Evolutionary conservation across 2,797 vertebrate genomes (phyloP).

Genomic region (Microcaecilia unicolor): DNA sequence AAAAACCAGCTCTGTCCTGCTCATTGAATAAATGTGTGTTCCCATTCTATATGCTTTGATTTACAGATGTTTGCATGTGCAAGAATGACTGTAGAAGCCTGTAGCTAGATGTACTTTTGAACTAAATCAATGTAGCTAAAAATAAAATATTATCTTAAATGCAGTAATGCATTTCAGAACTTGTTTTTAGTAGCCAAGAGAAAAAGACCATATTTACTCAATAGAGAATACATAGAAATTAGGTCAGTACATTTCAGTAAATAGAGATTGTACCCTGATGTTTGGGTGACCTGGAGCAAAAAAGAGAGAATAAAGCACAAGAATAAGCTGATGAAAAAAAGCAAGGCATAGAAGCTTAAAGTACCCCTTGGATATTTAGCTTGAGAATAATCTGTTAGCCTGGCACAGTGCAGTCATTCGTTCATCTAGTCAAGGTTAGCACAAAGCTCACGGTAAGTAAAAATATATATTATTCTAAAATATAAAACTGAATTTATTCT

Average conservation of each 20-base stretch:
- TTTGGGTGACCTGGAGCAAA: slow-evolving; percentile 38
- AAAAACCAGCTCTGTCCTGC: too few species aligned
- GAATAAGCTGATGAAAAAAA: slow-evolving; percentile 16
- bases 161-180: too few species aligned
- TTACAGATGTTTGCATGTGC: too few species aligned
- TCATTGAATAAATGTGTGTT: too few species aligned
- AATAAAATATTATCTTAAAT: too few species aligned
- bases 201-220: slow-evolving; percentile 16
- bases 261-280: slow-evolving; percentile 8
- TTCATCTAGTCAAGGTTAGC: slow-evolving; percentile 2
- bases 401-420: slow-evolving; percentile 4
- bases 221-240: slow-evolving; percentile 17
- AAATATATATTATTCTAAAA: slow-evolving; percentile 2
- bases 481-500: not conserved
- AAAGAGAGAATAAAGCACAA: slow-evolving; percentile 10
- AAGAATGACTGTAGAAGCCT: too few species aligned
- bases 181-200: not conserved
- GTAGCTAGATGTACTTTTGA: too few species aligned
- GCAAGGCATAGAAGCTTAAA: slow-evolving; percentile 17
- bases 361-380: slow-evolving; percentile 14
- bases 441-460: slow-evolving; percentile 40
- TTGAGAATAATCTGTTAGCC: slow-evolving; percentile 13
- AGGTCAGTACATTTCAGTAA: slow-evolving; percentile 35
- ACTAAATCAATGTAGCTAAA: too few species aligned
- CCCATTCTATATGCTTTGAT: too few species aligned